Percentiles rank a stretch among this genome's conserved stretches.
phyloP scores from a whole-genome alignment of 2,888 invertebrate genomes.

The Cenopis cana region DNA sequence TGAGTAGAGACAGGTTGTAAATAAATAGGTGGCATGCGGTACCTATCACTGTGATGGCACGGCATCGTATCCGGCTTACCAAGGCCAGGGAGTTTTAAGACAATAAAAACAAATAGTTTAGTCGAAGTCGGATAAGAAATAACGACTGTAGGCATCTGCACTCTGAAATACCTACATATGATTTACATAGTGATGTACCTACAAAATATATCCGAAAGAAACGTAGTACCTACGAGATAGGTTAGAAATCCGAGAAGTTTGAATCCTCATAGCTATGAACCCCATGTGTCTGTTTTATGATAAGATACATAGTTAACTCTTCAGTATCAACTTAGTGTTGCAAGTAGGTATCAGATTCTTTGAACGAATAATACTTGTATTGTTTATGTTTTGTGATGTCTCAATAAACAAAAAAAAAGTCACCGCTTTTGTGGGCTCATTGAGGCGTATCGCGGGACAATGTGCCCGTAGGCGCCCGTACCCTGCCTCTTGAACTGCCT shows the following conservation, averaged over 20 bases:
- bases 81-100: constrained; percentile 49
- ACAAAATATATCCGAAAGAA: no score
- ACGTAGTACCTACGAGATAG: no score
- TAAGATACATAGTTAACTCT: not conserved
- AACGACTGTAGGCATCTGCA: no score
- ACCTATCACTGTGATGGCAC: constrained; percentile 48
- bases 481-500: constrained; percentile 59
- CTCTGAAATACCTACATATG: no score
- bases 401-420: constrained; percentile 68
- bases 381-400: constrained; percentile 45
- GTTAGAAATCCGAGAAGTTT: no score
- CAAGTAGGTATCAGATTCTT: not conserved
- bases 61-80: constrained; percentile 54
- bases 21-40: constrained; percentile 13
- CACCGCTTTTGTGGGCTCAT: constrained; percentile 61
- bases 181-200: no score
- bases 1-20: not conserved
- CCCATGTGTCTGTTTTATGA: no score
- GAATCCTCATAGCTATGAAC: no score
- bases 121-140: no score
- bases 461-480: constrained; percentile 81
- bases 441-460: constrained; percentile 64
- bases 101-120: constrained; percentile 40
- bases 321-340: not conserved
- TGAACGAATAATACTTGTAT: not conserved